Evolutionary conservation across 1,140 invertebrate species (phyloP).

Genomic region (Bombus waltoni): DNA sequence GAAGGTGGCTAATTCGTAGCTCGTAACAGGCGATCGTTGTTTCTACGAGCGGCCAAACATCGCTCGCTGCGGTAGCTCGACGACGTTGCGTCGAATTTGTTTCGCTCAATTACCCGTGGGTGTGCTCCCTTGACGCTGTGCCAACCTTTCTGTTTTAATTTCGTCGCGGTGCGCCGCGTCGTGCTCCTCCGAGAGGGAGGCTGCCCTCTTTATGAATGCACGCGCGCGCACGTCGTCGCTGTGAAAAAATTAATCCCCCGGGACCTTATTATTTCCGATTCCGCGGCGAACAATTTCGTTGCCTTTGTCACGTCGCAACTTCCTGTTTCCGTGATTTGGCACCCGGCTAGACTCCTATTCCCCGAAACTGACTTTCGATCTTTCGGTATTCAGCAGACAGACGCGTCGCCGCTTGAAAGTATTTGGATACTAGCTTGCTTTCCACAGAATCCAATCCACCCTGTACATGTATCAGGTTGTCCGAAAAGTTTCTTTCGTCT

Average conservation of each 20-base stretch:
- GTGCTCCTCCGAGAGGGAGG: neutral
- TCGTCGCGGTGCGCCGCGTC: conserved; percentile 44
- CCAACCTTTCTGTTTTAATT: conserved; percentile 63
- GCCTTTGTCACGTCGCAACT: neutral
- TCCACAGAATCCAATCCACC: too few relatives aligned
- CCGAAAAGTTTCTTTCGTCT: too few relatives aligned
- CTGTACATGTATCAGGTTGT: too few relatives aligned
- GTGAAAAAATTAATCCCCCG: conserved; percentile 31
- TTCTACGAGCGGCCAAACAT: conserved; percentile 27
- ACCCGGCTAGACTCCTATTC: neutral
- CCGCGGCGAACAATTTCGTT: neutral
- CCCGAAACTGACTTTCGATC: neutral
- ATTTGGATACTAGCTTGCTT: neutral
- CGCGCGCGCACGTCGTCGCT: neutral
- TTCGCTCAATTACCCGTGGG: conserved; percentile 61
- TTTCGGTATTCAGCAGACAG: neutral
- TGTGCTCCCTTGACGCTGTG: conserved; percentile 53
- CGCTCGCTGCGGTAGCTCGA: conserved; percentile 34
- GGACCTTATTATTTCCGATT: conserved; percentile 40
- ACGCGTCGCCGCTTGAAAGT: neutral
- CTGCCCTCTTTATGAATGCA: conserved; percentile 49
- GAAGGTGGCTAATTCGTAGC: conserved; percentile 23
- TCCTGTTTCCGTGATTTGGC: neutral
- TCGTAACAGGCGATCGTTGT: conserved; percentile 56
- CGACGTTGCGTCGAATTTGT: conserved; percentile 59